These are phyloP conservation scores for Chlorops oryzae DNA, from an alignment of 1,140 invertebrate species.

Conservation along the genomic window DNA sequence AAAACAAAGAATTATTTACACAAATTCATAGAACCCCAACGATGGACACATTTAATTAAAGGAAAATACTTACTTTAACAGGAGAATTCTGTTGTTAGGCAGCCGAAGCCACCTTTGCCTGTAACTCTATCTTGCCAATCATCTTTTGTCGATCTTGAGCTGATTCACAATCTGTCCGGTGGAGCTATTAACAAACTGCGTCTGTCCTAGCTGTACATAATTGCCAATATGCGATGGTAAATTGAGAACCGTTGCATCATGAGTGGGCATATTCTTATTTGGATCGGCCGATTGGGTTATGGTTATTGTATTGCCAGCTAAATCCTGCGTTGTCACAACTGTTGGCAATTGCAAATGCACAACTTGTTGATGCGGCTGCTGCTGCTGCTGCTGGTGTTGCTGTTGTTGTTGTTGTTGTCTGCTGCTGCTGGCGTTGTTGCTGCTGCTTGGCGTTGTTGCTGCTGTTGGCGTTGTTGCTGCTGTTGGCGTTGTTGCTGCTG, in stretches of 20 bases:
- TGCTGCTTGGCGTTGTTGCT: slow-evolving; percentile 15
- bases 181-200: slow-evolving; percentile 32
- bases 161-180: slow-evolving; percentile 20
- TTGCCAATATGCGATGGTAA: slow-evolving; percentile 32
- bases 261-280: slow-evolving; percentile 10
- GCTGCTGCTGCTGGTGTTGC: slow-evolving; percentile 18
- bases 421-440: too few species aligned
- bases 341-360: slow-evolving; percentile 27
- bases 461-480: too few species aligned
- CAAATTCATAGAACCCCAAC: too few species aligned
- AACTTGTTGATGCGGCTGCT: slow-evolving; percentile 30
- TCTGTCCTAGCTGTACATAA: slow-evolving; percentile 35
- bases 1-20: too few species aligned
- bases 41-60: too few species aligned
- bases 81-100: too few species aligned
- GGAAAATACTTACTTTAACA: too few species aligned
- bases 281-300: slow-evolving; percentile 29
- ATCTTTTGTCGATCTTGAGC: slow-evolving; percentile 20
- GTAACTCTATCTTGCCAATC: too few species aligned
- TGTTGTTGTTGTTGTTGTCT: slow-evolving; percentile 13
- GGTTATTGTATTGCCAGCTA: slow-evolving; percentile 38
- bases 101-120: not conserved
- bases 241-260: slow-evolving; percentile 30
- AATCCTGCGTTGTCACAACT: slow-evolving; percentile 33
- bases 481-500: slow-evolving; percentile 16